Conservation (phyloP, 2,797 vertebrate genomes). For the Glossophaga mutica region DNA sequence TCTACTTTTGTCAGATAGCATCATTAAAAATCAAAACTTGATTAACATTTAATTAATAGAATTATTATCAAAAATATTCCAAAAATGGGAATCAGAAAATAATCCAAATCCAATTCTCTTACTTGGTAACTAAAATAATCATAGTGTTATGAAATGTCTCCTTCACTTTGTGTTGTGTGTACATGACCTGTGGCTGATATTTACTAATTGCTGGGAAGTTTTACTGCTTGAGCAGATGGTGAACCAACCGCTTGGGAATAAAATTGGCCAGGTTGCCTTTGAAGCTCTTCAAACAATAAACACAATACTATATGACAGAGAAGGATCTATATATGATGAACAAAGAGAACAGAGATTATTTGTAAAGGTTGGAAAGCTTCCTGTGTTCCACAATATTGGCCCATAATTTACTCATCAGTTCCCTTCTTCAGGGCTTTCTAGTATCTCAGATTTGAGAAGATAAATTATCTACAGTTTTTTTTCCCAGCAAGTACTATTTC, state of each 20-base stretch:
- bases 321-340: background rate
- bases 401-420: background rate
- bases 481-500: background rate
- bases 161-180: background rate
- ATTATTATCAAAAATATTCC: conserved; percentile 7
- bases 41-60: background rate
- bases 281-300: conserved; percentile 75
- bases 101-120: background rate
- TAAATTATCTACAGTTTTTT: background rate
- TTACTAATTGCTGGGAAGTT: conserved; percentile 71
- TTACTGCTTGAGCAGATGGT: conserved; percentile 74
- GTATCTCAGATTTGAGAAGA: background rate
- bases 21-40: background rate
- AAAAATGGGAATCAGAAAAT: background rate
- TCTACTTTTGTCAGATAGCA: background rate
- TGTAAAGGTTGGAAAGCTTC: background rate
- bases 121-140: background rate
- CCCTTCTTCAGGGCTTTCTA: background rate
- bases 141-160: background rate
- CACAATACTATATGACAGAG: conserved; percentile 36
- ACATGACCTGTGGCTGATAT: conserved; percentile 23
- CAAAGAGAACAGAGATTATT: background rate
- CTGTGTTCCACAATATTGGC: background rate
- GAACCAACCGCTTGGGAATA: conserved; percentile 62
- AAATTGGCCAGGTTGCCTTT: conserved; percentile 53